A percentile compares a stretch with the other conserved stretches of the same genome.
Conservation (phyloP, 2,113 vertebrate genomes). For the Pomatostomus ruficeps region DNA sequence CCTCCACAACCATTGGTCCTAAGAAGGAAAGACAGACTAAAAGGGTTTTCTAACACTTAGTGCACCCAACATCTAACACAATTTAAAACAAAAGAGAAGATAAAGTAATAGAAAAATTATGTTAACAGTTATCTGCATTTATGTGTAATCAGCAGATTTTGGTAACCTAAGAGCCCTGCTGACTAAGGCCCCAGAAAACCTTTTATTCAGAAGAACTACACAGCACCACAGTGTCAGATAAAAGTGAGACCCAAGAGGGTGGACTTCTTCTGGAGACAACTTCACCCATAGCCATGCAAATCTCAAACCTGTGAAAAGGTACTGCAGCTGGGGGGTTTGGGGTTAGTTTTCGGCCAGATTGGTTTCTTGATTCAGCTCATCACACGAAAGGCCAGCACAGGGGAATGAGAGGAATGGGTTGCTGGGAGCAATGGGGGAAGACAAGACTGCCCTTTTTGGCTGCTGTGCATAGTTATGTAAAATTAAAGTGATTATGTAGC, state of each 20-base stretch:
- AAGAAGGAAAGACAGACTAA: background rate
- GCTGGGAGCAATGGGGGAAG: background rate
- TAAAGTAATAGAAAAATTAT: background rate
- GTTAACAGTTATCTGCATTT: background rate
- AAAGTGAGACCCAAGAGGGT: background rate
- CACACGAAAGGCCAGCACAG: background rate
- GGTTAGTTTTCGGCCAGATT: background rate
- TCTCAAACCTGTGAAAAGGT: background rate
- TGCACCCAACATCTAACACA: background rate
- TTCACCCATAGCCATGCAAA: background rate
- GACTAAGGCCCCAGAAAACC: background rate
- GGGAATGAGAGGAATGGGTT: background rate
- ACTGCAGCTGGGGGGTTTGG: background rate
- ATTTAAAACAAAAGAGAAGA: background rate
- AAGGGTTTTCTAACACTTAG: background rate
- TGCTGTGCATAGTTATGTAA: slow-evolving; percentile 40
- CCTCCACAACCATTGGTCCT: background rate
- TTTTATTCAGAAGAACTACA: background rate
- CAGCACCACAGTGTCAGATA: background rate
- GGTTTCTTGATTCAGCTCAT: background rate
- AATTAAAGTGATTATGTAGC: slow-evolving; percentile 60
- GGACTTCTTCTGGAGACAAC: background rate
- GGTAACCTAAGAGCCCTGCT: background rate
- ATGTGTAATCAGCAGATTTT: background rate
- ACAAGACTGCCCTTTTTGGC: slow-evolving; percentile 17